phyloP scores from a whole-genome alignment of 2,888 invertebrate genomes.

The Heliconius charithonia region DNA sequence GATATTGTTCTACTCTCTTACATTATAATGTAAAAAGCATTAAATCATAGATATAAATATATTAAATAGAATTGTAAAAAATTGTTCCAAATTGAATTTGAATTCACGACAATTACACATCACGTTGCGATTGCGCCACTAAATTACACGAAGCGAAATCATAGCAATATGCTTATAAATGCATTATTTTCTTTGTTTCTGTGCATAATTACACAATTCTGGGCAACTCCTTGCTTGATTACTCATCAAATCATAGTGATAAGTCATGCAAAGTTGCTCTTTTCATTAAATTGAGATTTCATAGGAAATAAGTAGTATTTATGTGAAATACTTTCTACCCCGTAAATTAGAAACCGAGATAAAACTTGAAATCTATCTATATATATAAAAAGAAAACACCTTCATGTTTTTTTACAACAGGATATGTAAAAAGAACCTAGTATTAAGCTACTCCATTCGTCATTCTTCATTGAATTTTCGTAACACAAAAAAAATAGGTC shows the following conservation, averaged over 20 bases:
- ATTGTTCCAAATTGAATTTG: not conserved
- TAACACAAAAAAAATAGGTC: too few species aligned
- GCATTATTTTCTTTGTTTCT: slow-evolving; percentile 13
- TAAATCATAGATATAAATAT: not conserved
- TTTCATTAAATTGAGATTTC: not conserved
- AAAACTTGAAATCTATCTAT: too few species aligned
- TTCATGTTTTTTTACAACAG: not conserved
- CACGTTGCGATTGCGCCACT: not conserved
- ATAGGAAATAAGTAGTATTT: not conserved
- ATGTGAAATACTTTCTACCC: not conserved
- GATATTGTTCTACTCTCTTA: too few species aligned
- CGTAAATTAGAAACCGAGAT: too few species aligned
- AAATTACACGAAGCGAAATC: not conserved
- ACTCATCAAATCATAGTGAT: slow-evolving; percentile 3
- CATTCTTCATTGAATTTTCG: not conserved
- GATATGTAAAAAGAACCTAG: not conserved
- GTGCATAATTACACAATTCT: slow-evolving; percentile 11
- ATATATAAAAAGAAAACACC: too few species aligned
- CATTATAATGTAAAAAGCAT: too few species aligned
- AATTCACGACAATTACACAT: not conserved
- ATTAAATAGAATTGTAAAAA: not conserved
- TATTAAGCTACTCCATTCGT: too few species aligned
- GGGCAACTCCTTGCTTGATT: slow-evolving; percentile 13
- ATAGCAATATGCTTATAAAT: not conserved
- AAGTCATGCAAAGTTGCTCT: slow-evolving; percentile 13